A percentile compares a stretch with the other conserved stretches of the same genome.
These are phyloP conservation scores for Istiophorus platypterus DNA, from an alignment of 2,113 vertebrate genomes.

Conservation along the genomic window DNA sequence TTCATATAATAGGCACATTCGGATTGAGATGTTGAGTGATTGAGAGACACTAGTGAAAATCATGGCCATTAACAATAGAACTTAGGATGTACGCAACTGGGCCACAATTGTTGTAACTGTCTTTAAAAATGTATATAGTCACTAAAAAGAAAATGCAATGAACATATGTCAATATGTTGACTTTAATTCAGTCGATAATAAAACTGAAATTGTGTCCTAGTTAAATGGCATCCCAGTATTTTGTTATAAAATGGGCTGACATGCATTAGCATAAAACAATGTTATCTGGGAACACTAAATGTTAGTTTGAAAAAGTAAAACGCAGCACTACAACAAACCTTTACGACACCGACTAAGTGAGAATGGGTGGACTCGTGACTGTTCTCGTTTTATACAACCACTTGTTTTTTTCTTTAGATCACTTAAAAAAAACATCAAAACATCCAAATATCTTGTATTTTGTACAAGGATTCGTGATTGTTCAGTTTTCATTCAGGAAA, in stretches of 20 bases:
- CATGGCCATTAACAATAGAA: constrained; percentile 40
- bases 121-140: constrained; percentile 11
- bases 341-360: background rate
- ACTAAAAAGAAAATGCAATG: background rate
- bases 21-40: constrained; percentile 73
- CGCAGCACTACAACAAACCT: background rate
- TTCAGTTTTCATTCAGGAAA: constrained; percentile 37
- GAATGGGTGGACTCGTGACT: background rate
- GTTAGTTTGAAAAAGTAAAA: background rate
- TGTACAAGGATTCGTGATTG: constrained; percentile 35
- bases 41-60: constrained; percentile 46
- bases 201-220: constrained; percentile 7
- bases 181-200: background rate
- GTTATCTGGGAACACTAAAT: background rate
- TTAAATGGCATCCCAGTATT: constrained; percentile 10
- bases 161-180: constrained; percentile 6
- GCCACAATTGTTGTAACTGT: constrained; percentile 20
- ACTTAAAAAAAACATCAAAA: constrained; percentile 19
- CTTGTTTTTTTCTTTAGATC: constrained; percentile 5
- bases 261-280: constrained; percentile 26
- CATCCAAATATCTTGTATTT: constrained; percentile 4
- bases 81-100: constrained; percentile 16
- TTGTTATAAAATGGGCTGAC: constrained; percentile 25
- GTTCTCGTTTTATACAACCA: constrained; percentile 30
- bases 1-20: constrained; percentile 82